Base-by-base conservation (phyloP, 1,140 invertebrate genomes). In the Polyergus mexicanus region DNA sequence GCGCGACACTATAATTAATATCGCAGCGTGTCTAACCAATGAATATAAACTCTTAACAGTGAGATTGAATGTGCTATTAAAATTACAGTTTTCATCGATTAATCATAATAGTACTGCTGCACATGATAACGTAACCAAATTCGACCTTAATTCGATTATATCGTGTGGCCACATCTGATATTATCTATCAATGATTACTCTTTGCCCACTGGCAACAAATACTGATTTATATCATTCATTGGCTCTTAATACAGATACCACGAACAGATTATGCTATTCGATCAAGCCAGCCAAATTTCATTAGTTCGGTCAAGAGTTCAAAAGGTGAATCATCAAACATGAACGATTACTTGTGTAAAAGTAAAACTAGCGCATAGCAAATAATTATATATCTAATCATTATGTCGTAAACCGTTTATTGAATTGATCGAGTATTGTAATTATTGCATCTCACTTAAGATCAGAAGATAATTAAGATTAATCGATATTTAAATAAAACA, bases 251-350 rank as follows among this genome's bases (percentile, higher is more conserved):
- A 35, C 68, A 60, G 78, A 83, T 74, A 74, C 54, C 68, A 60
- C 68, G 38, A 83, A 83, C 68, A 62, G 68, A 83, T 83, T 83
- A 83, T 44, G n/a, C 68, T 38, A 47, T 72, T 72, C 60, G 60
- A 81, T 60, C 38, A 51, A 71, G 25, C 44, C 47, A 72, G 54
- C 51, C 54, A 47, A 83, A 83, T 83, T 74, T 56, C 54, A 28
- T 47, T 83, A 68, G 54, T 71, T 44, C 78, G 86, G 86, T 88
- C 78, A 84, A 38, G 83, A 88, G 86, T 87, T 88, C 71, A 87
- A 88, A 63, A 88, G 80, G 80, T 88, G 86, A 88, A 88, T 38
- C 56, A 83, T 83, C 54, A 83, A 83, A 83, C 54, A 83, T 47
- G 11, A 47, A 47, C 16, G 19, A 47, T 32, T 62, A 72, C 77